phyloP scores from a whole-genome alignment of 2,888 invertebrate species.

The Eilema caniola region DNA sequence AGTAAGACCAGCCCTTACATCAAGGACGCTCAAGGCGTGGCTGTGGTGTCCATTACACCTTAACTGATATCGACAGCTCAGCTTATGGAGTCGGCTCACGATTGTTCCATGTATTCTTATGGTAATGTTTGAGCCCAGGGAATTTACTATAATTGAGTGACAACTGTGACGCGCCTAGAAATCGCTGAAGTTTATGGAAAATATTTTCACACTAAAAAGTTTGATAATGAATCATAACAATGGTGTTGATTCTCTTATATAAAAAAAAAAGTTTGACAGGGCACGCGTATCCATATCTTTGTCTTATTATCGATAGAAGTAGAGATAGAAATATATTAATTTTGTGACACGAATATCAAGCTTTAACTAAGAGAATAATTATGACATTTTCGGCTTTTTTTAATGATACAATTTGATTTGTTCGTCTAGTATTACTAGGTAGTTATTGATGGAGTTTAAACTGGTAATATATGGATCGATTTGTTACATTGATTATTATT shows the following conservation, averaged over 20 bases:
- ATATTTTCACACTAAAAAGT: neutral
- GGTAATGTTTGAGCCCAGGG: constrained; percentile 42
- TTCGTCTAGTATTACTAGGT: too few species aligned
- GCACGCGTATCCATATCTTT: neutral
- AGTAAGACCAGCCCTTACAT: constrained; percentile 35
- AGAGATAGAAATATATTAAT: too few species aligned
- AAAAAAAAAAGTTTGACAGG: neutral
- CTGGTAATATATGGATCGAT: too few species aligned
- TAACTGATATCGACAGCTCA: constrained; percentile 77
- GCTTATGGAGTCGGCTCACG: constrained; percentile 63
- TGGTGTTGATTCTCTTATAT: neutral
- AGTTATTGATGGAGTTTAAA: too few species aligned
- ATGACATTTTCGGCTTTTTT: too few species aligned
- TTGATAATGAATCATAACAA: neutral
- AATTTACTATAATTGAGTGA: constrained; percentile 36
- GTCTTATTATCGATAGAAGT: neutral
- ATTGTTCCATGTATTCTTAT: constrained; percentile 52
- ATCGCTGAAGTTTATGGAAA: neutral
- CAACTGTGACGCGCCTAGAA: constrained; percentile 17
- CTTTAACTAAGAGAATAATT: too few species aligned
- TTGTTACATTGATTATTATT: too few species aligned
- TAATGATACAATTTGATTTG: too few species aligned
- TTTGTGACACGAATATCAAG: too few species aligned
- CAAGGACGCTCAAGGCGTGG: constrained; percentile 63
- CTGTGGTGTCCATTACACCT: constrained; percentile 68